phyloP scores from a whole-genome alignment of 2,888 invertebrate genomes.

The Macaria liturata region DNA sequence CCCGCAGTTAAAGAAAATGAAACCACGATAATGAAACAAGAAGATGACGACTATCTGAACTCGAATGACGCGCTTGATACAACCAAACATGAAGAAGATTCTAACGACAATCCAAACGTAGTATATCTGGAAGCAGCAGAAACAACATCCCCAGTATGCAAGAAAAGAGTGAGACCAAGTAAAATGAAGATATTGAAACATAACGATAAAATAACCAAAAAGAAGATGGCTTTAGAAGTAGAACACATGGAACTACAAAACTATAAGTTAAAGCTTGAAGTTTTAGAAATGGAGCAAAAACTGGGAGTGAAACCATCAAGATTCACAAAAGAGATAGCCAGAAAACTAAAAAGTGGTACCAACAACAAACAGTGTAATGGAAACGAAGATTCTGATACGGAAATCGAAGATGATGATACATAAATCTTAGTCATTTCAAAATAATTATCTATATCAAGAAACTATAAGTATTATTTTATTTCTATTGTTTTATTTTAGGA shows the following conservation, averaged over 20 bases:
- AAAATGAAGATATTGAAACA: slow-evolving; percentile 7
- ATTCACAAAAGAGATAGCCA: slow-evolving; percentile 23
- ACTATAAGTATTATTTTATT: no score
- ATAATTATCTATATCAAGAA: no score
- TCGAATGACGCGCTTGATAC: not conserved
- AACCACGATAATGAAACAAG: slow-evolving; percentile 9
- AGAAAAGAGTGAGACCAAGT: slow-evolving; percentile 6
- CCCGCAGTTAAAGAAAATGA: slow-evolving; percentile 7
- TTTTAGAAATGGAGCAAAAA: slow-evolving; percentile 27
- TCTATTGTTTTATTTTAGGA: no score
- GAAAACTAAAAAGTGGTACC: slow-evolving; percentile 9
- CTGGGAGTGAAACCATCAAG: slow-evolving; percentile 25
- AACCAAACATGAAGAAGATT: slow-evolving; percentile 7
- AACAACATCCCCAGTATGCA: slow-evolving; percentile 7
- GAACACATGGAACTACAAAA: slow-evolving; percentile 30
- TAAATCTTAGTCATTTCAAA: not conserved
- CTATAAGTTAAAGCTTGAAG: slow-evolving; percentile 30
- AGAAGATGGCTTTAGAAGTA: slow-evolving; percentile 22
- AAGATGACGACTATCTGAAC: slow-evolving; percentile 13
- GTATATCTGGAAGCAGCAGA: slow-evolving; percentile 19
- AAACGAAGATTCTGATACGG: slow-evolving; percentile 6
- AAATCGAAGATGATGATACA: slow-evolving; percentile 10
- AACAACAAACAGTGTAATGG: slow-evolving; percentile 10
- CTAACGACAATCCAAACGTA: slow-evolving; percentile 11
- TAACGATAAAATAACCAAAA: slow-evolving; percentile 20